Evolutionary conservation across 2,888 invertebrate species (phyloP), one percentile per base, ranked within the genome.

Genomic region (Drosophila pseudotakahashii): DNA sequence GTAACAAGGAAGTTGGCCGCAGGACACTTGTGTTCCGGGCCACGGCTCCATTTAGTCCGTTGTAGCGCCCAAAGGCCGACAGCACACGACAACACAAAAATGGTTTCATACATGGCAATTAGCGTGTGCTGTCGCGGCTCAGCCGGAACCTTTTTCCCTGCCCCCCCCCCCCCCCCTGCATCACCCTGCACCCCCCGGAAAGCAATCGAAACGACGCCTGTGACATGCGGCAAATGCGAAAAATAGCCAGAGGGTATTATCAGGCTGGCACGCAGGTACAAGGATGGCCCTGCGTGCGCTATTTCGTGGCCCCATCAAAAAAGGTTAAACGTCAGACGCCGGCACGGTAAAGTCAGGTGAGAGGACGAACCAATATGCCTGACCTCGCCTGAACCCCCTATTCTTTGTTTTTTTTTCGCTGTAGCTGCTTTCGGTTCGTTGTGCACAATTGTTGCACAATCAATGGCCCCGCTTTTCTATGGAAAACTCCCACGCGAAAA

Each of bases 151-250:
- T 45, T 45, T 44, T 16, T 2, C 26, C 26, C 26, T 26, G 26
- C 2, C 26, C 26, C 26, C 6, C 41, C 30, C 5, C 32, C 2
- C 7, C 19, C 14, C 13, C 14, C 32, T 16, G n/a, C 13, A 10
- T n/a, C 7, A 3, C 30, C 32, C 3, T 19, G 19, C 19, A 19
- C 19, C 16, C 42, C 23, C 58, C 39, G 64, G 44, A 66, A 64
- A 50, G 70, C 73, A 73, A 72, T 71, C 73, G 76, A 57, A 73
- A 67, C 66, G 64, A 63, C 66, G 73, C 72, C 57, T 60, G 64
- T 67, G 73, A 78, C 78, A 78, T 81, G 50, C 55, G 70, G 70
- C 59, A 77, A 81, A 87, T 77, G 84, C 70, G 68, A 73, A 81
- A 78, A 73, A 78, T 71, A 69, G 76, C 81, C 87, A 55, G 74